Percentiles rank a stretch among this genome's conserved stretches.
Conservation (phyloP, 2,888 invertebrate species). For the Bibio marci region DNA sequence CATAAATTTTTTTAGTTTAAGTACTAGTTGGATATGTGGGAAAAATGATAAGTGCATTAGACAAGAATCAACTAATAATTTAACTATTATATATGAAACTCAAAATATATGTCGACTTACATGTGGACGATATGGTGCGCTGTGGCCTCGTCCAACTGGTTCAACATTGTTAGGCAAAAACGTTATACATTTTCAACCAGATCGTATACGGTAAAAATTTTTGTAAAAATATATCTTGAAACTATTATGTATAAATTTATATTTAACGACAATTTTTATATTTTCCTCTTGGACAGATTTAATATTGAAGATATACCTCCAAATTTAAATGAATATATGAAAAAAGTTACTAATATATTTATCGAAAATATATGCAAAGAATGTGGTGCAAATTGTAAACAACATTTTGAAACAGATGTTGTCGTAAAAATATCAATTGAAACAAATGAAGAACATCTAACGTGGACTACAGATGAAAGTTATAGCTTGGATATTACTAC, state of each 20-base stretch:
- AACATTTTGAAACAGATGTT: conserved; percentile 33
- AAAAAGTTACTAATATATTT: conserved; percentile 37
- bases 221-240: neutral
- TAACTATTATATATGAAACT: conserved; percentile 22
- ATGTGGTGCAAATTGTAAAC: conserved; percentile 35
- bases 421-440: conserved; percentile 38
- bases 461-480: conserved; percentile 52
- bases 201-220: conserved; percentile 29
- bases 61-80: neutral
- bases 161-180: conserved; percentile 26
- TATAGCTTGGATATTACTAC: conserved; percentile 42
- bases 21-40: neutral
- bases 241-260: neutral
- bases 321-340: conserved; percentile 33
- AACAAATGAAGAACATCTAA: conserved; percentile 32
- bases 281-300: conserved; percentile 25
- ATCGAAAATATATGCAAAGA: conserved; percentile 38
- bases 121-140: conserved; percentile 46
- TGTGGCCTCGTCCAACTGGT: conserved; percentile 53
- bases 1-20: too few relatives aligned
- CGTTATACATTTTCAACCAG: conserved; percentile 38
- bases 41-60: neutral
- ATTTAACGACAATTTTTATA: neutral
- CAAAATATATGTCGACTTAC: conserved; percentile 46
- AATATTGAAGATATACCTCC: conserved; percentile 33